Conservation (phyloP, 2,797 vertebrate genomes). For the Coccyzus lansbergi region DNA sequence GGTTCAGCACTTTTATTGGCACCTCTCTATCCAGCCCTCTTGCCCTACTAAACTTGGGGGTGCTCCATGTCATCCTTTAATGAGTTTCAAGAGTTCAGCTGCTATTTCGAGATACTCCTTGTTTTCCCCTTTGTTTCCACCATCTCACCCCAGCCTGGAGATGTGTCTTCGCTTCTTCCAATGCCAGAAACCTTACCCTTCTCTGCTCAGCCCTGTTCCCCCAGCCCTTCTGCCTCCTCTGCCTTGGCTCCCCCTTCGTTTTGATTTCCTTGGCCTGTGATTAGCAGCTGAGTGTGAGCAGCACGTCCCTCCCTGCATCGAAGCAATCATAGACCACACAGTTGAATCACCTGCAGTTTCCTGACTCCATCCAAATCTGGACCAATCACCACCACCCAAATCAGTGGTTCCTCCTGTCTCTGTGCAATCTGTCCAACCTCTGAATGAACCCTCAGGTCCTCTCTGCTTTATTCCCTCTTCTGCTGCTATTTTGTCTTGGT, state of each 20-base stretch:
- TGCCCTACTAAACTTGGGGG: background rate
- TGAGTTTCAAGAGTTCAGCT: background rate
- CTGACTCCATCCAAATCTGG: background rate
- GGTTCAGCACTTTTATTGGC: background rate
- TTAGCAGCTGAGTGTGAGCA: background rate
- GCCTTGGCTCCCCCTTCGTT: background rate
- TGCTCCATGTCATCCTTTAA: background rate
- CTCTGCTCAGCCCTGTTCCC: background rate
- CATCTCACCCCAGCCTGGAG: background rate
- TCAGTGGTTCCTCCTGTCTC: background rate
- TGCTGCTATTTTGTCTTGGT: background rate
- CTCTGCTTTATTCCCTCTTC: background rate
- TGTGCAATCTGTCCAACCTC: background rate
- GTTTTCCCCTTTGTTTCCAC: background rate
- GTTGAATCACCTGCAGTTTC: background rate
- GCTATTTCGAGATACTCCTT: background rate
- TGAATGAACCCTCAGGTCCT: background rate
- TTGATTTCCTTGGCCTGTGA: background rate
- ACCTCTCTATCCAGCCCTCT: background rate
- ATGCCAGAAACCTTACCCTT: background rate
- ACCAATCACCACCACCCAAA: background rate
- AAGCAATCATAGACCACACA: background rate
- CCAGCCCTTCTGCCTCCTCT: background rate
- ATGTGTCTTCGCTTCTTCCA: background rate
- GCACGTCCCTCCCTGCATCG: rapidly evolving